Evolutionary conservation across 2,888 invertebrate genomes (phyloP), one percentile per base, ranked within the genome.

Genomic region (Amiota minor): DNA sequence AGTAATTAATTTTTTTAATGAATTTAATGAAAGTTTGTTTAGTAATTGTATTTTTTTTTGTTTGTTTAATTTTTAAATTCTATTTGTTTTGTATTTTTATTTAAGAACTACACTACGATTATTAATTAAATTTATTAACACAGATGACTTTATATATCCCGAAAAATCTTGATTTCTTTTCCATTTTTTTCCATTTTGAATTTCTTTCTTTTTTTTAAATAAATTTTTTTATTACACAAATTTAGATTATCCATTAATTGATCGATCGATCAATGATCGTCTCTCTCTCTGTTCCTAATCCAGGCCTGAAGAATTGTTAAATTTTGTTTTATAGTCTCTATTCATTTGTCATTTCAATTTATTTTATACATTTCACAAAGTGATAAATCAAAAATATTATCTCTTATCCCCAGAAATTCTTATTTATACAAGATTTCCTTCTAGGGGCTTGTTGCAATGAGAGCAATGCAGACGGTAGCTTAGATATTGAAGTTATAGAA

Each of bases 61-160:
- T 70, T 53, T 35, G 8, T 45, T 11, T 62, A 14, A 55, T 53
- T 72, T 65, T 50, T 72, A 61, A 59, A 64, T 74, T 74, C 76
- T 72, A 72, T 76, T 78, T 76, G 71, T 78, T 78, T 59, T 72
- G 71, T 35, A 35, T 35, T 35, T 6, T 35, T 74, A 77, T 79
- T 75, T 80, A 80, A 78, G 6, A 76, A 47, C 55, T 67, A 49
- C 46, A 68, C 86, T 83, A 83, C 78, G 75, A 81, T 83, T 84
- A 35, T 35, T 80, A 86, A 84, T 86, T 86, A 83, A 82, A 85
- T 86, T 85, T 88, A 87, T 87, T 89, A 89, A 89, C 89, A 89
- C 90, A 89, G 89, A 88, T 89, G 88, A 89, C 89, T 89, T 89
- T 89, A 87, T 89, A 35, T 35, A 85, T 74, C 73, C 74, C 78